Evolutionary conservation across 2,888 invertebrate species (phyloP).

Genomic region (Acronicta alni): DNA sequence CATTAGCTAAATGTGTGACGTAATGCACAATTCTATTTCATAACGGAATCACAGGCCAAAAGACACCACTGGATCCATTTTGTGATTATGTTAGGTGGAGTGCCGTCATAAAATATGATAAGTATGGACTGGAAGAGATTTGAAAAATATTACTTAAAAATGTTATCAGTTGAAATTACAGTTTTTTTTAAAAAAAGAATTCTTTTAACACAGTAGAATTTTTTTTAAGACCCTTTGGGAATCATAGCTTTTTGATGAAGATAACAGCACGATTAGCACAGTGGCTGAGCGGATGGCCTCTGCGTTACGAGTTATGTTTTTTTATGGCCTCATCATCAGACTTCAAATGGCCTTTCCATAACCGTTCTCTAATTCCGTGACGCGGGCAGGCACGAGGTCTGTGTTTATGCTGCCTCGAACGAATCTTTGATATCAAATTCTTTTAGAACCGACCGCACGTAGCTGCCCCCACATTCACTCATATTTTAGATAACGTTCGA

Average conservation of each 20-base stretch:
- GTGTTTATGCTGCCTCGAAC: conserved; percentile 67
- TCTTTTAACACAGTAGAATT: no score
- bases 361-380: conserved; percentile 26
- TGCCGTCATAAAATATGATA: conserved; percentile 21
- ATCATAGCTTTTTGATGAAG: no score
- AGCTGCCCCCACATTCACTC: conserved; percentile 76
- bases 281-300: no score
- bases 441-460: conserved; percentile 84
- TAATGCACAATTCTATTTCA: conserved; percentile 69
- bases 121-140: conserved; percentile 49
- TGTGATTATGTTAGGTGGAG: conserved; percentile 65
- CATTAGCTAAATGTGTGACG: conserved; percentile 72
- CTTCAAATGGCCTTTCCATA: conserved; percentile 33
- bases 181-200: not conserved
- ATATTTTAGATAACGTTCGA: conserved; percentile 86
- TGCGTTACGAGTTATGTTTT: no score
- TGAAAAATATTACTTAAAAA: not conserved
- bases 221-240: no score
- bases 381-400: conserved; percentile 45
- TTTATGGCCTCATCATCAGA: no score
- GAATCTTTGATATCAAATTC: conserved; percentile 86
- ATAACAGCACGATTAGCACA: no score
- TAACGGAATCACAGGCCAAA: conserved; percentile 70
- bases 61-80: conserved; percentile 69
- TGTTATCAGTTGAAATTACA: not conserved